Conservation (phyloP, 2,113 vertebrate species). For the Andinoacara biseriatus region DNA sequence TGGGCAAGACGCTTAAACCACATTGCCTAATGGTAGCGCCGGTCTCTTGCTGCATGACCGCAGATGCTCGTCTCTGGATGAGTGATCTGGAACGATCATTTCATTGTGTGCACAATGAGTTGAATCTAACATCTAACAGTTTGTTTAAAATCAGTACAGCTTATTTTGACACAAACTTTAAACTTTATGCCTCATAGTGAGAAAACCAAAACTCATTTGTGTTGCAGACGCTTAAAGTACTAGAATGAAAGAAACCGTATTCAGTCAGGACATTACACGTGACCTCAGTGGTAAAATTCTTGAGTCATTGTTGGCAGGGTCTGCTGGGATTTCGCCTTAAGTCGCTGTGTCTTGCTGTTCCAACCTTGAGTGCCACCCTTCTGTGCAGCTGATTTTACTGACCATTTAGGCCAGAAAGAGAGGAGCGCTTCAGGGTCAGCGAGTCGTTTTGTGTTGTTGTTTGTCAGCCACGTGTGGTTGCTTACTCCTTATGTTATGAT, state of each 20-base stretch:
- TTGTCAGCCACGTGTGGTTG: not conserved
- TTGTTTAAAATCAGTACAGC: not conserved
- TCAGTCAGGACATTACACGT: fast-evolving
- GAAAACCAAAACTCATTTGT: not conserved
- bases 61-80: too few species aligned
- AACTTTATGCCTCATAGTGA: not conserved
- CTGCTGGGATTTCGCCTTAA: not conserved
- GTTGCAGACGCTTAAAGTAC: not conserved
- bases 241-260: not conserved
- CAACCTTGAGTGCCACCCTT: not conserved
- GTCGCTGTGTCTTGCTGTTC: not conserved
- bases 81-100: too few species aligned
- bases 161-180: not conserved
- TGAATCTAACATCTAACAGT: too few species aligned
- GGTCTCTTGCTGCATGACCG: too few species aligned
- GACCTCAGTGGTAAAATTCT: not conserved
- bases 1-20: too few species aligned
- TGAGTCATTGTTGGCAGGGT: not conserved
- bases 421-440: too few species aligned
- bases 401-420: too few species aligned
- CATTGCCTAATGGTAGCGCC: too few species aligned
- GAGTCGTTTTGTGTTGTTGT: too few species aligned
- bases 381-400: not conserved
- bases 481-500: not conserved
- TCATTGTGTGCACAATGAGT: too few species aligned